Percentiles rank a stretch among this genome's conserved stretches.
These are phyloP conservation scores for Anser brachyrhynchus DNA, from an alignment of 2,113 vertebrate genomes.

Conservation along the genomic window DNA sequence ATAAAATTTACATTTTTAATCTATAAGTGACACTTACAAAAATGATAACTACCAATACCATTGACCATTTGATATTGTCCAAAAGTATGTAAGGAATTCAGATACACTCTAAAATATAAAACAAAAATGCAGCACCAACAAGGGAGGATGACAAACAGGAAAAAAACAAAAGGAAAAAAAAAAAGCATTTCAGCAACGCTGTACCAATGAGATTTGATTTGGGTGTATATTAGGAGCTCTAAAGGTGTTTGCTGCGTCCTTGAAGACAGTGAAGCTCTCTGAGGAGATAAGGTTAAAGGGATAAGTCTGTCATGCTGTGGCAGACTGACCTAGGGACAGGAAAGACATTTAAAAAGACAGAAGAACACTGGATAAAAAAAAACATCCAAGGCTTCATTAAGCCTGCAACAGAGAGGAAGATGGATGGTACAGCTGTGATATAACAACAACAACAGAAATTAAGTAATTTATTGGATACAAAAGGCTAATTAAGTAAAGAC, in stretches of 20 bases:
- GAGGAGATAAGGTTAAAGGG: neutral
- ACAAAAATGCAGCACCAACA: neutral
- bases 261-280: neutral
- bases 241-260: neutral
- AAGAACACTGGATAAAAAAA: neutral
- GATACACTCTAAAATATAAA: neutral
- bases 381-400: neutral
- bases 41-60: neutral
- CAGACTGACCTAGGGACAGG: neutral
- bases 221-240: neutral
- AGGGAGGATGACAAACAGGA: neutral
- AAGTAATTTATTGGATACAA: neutral
- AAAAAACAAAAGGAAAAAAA: neutral
- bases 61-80: neutral
- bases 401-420: neutral
- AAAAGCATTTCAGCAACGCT: neutral
- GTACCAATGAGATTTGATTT: neutral
- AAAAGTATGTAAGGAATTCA: neutral
- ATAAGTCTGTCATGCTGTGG: neutral
- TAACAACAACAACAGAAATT: neutral
- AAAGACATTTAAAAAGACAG: neutral
- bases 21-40: neutral
- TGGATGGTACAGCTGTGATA: neutral
- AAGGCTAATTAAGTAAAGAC: neutral
- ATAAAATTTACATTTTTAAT: neutral